Percentiles rank a stretch among this genome's conserved stretches.
These are phyloP conservation scores for Spinus olivaceus DNA, from an alignment of 2,797 vertebrate species.

Conservation along the genomic window DNA sequence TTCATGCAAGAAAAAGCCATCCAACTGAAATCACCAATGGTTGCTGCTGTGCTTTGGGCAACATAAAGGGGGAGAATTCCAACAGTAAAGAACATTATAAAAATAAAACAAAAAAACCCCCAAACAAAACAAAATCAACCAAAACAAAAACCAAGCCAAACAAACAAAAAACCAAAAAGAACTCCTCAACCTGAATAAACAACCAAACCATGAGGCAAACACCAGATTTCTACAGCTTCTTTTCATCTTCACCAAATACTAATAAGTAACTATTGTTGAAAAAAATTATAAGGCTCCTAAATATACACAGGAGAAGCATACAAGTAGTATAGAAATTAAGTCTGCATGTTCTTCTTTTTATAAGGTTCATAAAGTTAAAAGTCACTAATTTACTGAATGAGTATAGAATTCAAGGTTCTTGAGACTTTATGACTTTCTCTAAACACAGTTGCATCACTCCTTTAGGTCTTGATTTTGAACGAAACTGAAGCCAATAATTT, in stretches of 20 bases:
- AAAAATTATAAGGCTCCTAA: background rate
- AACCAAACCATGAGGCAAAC: background rate
- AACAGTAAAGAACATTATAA: background rate
- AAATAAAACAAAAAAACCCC: too few species aligned
- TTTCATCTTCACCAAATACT: background rate
- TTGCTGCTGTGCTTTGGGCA: background rate
- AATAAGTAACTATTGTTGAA: fast-evolving
- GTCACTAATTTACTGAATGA: background rate
- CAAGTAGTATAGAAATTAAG: background rate
- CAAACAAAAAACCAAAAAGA: background rate
- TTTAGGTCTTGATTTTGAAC: background rate
- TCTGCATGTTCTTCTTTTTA: background rate
- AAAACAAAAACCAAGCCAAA: background rate
- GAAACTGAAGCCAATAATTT: background rate
- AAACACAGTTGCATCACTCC: background rate
- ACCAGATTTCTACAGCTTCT: background rate
- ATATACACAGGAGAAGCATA: background rate
- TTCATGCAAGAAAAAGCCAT: background rate
- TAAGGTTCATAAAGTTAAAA: background rate
- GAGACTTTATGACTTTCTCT: background rate
- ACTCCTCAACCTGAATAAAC: background rate
- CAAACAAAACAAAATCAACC: background rate
- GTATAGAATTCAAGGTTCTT: background rate
- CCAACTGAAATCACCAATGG: background rate
- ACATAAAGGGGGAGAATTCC: background rate